These are phyloP conservation scores for Parthenolecanium corni DNA, from an alignment of 2,888 invertebrate genomes.

Conservation along the genomic window DNA sequence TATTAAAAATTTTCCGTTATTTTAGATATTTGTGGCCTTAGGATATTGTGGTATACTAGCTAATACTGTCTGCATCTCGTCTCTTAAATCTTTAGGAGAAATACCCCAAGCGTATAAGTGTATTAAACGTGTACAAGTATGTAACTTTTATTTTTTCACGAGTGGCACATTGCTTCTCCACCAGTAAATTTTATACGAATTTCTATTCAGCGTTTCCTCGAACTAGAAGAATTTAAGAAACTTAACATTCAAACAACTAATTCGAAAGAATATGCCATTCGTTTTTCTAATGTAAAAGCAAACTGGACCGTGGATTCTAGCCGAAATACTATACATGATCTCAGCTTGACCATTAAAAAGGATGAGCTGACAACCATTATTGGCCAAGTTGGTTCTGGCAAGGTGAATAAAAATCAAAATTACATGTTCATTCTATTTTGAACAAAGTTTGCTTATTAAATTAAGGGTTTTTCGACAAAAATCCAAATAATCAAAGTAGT, in stretches of 20 bases:
- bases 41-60: constrained; percentile 40
- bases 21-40: too few species aligned
- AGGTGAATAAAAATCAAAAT: too few species aligned
- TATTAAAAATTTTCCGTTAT: too few species aligned
- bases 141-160: too few species aligned
- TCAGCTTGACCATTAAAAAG: constrained; percentile 47
- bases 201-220: constrained; percentile 9
- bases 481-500: too few species aligned
- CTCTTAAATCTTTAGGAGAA: constrained; percentile 48
- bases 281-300: constrained; percentile 51
- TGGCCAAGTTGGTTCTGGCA: constrained; percentile 58
- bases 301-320: constrained; percentile 53
- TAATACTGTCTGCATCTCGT: constrained; percentile 38
- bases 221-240: constrained; percentile 16
- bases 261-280: constrained; percentile 33
- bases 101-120: constrained; percentile 54
- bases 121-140: constrained; percentile 50
- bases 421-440: too few species aligned
- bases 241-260: background rate
- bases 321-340: constrained; percentile 44
- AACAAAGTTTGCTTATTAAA: too few species aligned
- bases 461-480: too few species aligned
- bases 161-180: too few species aligned
- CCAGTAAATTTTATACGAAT: too few species aligned
- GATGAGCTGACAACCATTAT: constrained; percentile 50